Evolutionary conservation across 2,888 invertebrate genomes (phyloP).

Genomic region (Tachina grossa): DNA sequence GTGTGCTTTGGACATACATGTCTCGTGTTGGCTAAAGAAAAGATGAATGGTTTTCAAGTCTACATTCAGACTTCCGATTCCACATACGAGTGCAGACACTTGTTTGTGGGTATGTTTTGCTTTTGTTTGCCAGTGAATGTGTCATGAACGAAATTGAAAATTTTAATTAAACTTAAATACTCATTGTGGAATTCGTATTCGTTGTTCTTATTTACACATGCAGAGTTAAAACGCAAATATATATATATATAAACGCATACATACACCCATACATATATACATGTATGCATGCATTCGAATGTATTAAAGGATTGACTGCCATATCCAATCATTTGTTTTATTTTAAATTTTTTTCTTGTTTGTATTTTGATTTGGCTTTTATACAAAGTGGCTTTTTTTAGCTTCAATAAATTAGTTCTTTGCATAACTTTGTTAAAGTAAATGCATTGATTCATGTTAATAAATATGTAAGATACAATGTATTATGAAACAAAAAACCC

Average conservation of each 20-base stretch:
- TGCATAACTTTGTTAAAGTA: no score
- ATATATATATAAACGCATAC: not conserved
- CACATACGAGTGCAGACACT: not conserved
- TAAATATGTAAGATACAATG: no score
- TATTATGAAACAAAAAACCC: no score
- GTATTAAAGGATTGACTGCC: slow-evolving; percentile 25
- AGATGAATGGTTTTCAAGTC: slow-evolving; percentile 54
- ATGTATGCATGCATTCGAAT: not conserved
- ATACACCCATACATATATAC: not conserved
- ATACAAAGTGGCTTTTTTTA: no score
- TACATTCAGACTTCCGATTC: slow-evolving; percentile 35
- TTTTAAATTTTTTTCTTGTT: not conserved
- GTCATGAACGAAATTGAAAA: slow-evolving; percentile 54
- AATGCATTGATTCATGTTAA: no score
- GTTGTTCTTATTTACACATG: slow-evolving; percentile 55
- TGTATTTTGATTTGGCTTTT: not conserved
- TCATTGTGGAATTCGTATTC: slow-evolving; percentile 60
- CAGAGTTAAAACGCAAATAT: slow-evolving; percentile 36
- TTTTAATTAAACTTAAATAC: slow-evolving; percentile 66
- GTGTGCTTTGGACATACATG: slow-evolving; percentile 22
- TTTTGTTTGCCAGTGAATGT: not conserved
- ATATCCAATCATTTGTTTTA: not conserved
- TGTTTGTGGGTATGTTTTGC: not conserved
- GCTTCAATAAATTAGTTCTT: no score
- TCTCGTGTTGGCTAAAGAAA: slow-evolving; percentile 42